A percentile compares a stretch with the other conserved stretches of the same genome.
phyloP scores from a whole-genome alignment of 2,797 vertebrate genomes.

The Peromyscus nudipes region DNA sequence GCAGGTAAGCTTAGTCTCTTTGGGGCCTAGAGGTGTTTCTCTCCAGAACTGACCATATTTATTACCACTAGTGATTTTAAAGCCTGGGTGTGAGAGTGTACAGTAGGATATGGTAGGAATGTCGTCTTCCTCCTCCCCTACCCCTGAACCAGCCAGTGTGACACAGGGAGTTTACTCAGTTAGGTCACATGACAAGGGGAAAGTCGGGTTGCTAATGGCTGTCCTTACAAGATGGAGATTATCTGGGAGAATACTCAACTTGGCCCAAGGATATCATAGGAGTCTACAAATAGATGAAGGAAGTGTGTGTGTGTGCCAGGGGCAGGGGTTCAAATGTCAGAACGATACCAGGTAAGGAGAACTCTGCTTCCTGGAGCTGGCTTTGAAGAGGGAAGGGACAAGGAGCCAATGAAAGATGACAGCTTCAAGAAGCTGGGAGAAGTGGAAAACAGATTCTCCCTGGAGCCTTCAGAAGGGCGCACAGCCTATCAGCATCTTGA shows the following conservation, averaged over 20 bases:
- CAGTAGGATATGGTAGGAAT: neutral
- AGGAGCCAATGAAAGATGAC: neutral
- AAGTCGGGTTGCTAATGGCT: neutral
- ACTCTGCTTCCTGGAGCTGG: neutral
- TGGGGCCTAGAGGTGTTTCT: neutral
- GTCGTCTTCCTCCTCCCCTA: neutral
- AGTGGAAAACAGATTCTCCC: neutral
- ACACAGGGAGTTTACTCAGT: neutral
- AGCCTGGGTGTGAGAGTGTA: neutral
- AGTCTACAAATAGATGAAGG: neutral
- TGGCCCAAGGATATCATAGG: neutral
- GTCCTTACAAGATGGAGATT: neutral
- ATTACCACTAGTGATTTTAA: neutral
- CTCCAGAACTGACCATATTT: neutral
- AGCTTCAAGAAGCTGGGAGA: neutral
- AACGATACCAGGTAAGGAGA: neutral
- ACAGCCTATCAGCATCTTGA: neutral
- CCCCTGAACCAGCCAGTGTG: neutral
- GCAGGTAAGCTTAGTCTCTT: neutral
- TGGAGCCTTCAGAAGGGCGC: neutral
- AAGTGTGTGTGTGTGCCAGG: neutral
- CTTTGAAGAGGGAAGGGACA: conserved; percentile 25
- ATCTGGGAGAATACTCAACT: neutral
- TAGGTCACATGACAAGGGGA: neutral
- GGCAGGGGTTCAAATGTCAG: neutral